Percentiles rank a stretch among this genome's conserved stretches.
Conservation (phyloP, 2,888 invertebrate species). For the Eupeodes latifasciatus region DNA sequence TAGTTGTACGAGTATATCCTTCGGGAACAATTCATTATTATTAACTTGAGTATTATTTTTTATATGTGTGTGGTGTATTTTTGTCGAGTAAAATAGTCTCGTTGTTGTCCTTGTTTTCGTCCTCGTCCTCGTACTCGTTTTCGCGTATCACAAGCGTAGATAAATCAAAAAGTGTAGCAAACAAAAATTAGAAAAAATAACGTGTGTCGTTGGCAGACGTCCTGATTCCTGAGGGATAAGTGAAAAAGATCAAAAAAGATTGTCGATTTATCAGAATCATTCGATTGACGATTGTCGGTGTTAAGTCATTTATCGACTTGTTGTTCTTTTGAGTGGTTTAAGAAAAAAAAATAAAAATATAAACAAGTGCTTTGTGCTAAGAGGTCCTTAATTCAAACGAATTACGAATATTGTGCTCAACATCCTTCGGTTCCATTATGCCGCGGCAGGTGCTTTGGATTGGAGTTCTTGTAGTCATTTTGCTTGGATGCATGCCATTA, state of each 20-base stretch:
- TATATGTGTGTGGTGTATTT: constrained; percentile 15
- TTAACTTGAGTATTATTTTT: constrained; percentile 63
- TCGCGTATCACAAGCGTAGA: constrained; percentile 52
- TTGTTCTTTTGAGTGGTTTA: constrained; percentile 30
- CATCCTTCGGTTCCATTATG: constrained; percentile 51
- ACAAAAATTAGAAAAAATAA: constrained; percentile 20
- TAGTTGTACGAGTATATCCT: constrained; percentile 27
- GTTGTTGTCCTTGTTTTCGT: constrained; percentile 19
- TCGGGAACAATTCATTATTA: constrained; percentile 73
- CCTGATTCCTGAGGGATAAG: constrained; percentile 42
- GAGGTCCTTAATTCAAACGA: constrained; percentile 40
- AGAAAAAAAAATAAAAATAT: background rate
- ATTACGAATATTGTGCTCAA: constrained; percentile 8
- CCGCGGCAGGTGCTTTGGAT: constrained; percentile 53
- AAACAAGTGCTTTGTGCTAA: constrained; percentile 28
- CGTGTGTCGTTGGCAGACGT: constrained; percentile 42
- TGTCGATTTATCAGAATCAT: constrained; percentile 37
- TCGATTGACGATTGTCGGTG: constrained; percentile 46
- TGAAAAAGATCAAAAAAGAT: constrained; percentile 45
- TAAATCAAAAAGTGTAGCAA: constrained; percentile 37
- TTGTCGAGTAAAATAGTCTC: constrained; percentile 36
- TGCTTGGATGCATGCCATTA: constrained; percentile 66
- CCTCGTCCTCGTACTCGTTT: constrained; percentile 16
- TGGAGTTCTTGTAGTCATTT: constrained; percentile 46
- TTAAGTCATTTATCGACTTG: constrained; percentile 42